Conservation (phyloP, 2,797 vertebrate genomes). For the Arctocebus calabarensis region DNA sequence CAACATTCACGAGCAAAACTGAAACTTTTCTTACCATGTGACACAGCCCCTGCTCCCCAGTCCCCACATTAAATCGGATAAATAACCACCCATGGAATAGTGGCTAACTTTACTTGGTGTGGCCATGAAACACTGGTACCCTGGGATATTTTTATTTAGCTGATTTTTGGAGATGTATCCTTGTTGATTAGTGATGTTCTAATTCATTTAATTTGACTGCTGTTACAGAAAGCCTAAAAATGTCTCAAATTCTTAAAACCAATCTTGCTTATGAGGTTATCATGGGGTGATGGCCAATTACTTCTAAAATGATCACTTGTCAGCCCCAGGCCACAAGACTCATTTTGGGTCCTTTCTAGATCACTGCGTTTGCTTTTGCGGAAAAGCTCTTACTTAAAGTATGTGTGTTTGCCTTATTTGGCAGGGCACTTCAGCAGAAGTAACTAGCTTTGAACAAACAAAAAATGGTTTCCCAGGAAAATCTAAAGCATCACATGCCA, state of each 20-base stretch:
- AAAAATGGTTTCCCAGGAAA: neutral
- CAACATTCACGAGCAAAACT: too few relatives aligned
- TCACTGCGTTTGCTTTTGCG: neutral
- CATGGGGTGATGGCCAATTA: neutral
- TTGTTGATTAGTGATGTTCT: neutral
- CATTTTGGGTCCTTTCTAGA: neutral
- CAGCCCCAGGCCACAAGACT: neutral
- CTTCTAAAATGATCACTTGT: neutral
- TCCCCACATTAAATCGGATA: neutral
- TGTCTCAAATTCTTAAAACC: constrained; percentile 18
- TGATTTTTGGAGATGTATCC: neutral
- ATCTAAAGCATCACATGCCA: neutral
- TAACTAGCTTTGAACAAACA: constrained; percentile 19
- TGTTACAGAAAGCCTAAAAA: neutral
- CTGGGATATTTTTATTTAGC: neutral
- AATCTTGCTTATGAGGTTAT: neutral
- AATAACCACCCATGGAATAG: accelerated
- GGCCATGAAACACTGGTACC: accelerated
- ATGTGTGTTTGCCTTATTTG: neutral
- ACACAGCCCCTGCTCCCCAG: neutral
- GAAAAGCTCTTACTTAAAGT: neutral
- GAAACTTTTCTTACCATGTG: neutral
- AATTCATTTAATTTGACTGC: neutral
- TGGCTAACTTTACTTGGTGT: neutral
- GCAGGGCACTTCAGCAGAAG: constrained; percentile 3